These are phyloP conservation scores for Trinorchestia longiramus DNA, from an alignment of 1,140 invertebrate species.

Conservation along the genomic window DNA sequence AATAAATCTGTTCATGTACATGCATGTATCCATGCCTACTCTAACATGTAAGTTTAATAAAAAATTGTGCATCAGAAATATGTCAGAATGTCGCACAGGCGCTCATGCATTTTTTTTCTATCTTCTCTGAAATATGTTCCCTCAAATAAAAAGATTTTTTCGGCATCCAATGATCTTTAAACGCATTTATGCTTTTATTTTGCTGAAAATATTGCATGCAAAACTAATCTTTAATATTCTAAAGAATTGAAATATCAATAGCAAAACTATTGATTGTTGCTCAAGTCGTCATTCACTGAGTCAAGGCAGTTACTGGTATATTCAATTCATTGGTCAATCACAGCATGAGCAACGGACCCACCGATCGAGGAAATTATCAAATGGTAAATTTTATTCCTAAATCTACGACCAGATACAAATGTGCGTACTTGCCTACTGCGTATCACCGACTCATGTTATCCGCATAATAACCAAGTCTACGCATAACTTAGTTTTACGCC, in stretches of 20 bases:
- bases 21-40: too few relatives aligned
- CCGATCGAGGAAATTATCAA: neutral
- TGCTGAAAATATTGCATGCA: neutral
- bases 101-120: neutral
- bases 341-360: neutral
- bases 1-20: too few relatives aligned
- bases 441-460: neutral
- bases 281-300: neutral
- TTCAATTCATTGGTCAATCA: neutral
- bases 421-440: neutral
- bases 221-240: neutral
- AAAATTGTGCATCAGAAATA: neutral
- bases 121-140: neutral
- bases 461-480: neutral
- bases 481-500: neutral
- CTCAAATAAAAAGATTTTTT: neutral
- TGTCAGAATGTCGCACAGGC: neutral
- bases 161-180: neutral
- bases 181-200: neutral
- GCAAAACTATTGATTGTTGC: neutral
- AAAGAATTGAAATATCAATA: neutral
- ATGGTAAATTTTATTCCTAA: neutral
- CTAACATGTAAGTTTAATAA: too few relatives aligned
- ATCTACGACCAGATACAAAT: neutral
- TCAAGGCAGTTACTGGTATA: neutral